Evolutionary conservation across 1,140 invertebrate species (phyloP).

Genomic region (Drosophila baimaii): DNA sequence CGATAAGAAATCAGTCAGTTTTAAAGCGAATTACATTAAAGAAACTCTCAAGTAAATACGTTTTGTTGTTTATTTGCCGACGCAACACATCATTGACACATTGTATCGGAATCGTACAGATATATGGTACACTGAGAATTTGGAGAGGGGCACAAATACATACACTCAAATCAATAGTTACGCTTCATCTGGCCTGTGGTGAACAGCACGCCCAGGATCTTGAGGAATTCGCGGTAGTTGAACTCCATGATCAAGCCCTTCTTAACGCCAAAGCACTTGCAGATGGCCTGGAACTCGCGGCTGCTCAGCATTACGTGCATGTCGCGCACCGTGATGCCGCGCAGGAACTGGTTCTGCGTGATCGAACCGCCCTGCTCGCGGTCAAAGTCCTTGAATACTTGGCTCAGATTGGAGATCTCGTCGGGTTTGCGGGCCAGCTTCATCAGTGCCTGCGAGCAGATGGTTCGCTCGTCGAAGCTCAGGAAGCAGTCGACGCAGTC

Average conservation of each 20-base stretch:
- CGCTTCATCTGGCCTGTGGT: conserved; percentile 75
- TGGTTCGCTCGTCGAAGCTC: conserved; percentile 88
- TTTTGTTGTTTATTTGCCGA: conserved; percentile 31
- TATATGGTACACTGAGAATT: conserved; percentile 33
- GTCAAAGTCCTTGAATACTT: conserved; percentile 87
- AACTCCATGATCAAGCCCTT: conserved; percentile 84
- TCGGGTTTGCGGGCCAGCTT: conserved; percentile 88
- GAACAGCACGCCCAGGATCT: conserved; percentile 71
- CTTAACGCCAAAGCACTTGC: conserved; percentile 88
- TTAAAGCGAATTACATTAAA: conserved; percentile 55
- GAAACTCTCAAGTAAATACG: conserved; percentile 40
- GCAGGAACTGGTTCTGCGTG: conserved; percentile 86
- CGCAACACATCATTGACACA: not conserved
- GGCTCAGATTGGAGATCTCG: conserved; percentile 86
- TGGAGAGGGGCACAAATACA: not conserved
- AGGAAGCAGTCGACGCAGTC: conserved; percentile 87
- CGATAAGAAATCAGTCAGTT: conserved; percentile 38
- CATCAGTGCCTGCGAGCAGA: conserved; percentile 86
- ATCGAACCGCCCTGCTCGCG: conserved; percentile 87
- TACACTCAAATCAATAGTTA: conserved; percentile 58
- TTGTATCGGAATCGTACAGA: too few relatives aligned
- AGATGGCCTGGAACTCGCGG: conserved; percentile 87
- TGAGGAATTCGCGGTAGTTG: conserved; percentile 80
- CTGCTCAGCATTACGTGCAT: conserved; percentile 86
- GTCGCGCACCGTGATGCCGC: conserved; percentile 86